These are phyloP conservation scores for Labrus mixtus DNA, from an alignment of 2,113 vertebrate species.

Conservation along the genomic window DNA sequence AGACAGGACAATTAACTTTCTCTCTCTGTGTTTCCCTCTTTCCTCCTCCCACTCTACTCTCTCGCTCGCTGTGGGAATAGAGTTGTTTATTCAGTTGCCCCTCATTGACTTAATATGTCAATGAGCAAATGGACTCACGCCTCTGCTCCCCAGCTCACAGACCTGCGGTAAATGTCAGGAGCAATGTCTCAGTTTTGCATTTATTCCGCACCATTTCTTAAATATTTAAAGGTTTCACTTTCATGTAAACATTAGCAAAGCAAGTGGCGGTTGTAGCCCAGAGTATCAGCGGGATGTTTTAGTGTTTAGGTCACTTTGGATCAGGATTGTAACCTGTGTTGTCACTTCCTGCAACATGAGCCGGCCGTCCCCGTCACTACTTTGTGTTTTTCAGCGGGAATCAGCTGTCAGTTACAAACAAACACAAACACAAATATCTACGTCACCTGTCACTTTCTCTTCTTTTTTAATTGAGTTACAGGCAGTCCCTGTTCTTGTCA, in stretches of 20 bases:
- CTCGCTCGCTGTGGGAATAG: slow-evolving; percentile 48
- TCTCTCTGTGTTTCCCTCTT: slow-evolving; percentile 3
- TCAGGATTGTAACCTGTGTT: slow-evolving; percentile 22
- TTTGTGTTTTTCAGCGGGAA: slow-evolving; percentile 29
- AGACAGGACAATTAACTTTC: slow-evolving; percentile 51
- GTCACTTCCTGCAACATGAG: not conserved
- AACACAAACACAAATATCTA: not conserved
- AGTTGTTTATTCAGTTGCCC: slow-evolving; percentile 66
- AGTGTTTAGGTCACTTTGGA: not conserved
- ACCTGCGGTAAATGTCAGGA: slow-evolving; percentile 20
- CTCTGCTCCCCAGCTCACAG: slow-evolving; percentile 24
- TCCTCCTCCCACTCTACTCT: not conserved
- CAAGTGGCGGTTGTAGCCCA: not conserved
- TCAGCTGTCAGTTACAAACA: slow-evolving; percentile 34
- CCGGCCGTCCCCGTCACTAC: not conserved
- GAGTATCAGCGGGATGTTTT: not conserved
- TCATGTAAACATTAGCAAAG: slow-evolving; percentile 14
- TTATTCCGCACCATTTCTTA: not conserved
- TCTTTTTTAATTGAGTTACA: slow-evolving; percentile 13
- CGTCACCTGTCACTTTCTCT: slow-evolving; percentile 30
- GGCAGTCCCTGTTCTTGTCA: slow-evolving; percentile 23
- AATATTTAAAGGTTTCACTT: slow-evolving; percentile 25
- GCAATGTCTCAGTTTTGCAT: slow-evolving; percentile 4
- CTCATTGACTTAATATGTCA: slow-evolving; percentile 64
- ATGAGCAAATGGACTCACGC: slow-evolving; percentile 60